Evolutionary conservation across 2,888 invertebrate species (phyloP), one percentile per base, ranked within the genome.

Genomic region (Callinectes sapidus): DNA sequence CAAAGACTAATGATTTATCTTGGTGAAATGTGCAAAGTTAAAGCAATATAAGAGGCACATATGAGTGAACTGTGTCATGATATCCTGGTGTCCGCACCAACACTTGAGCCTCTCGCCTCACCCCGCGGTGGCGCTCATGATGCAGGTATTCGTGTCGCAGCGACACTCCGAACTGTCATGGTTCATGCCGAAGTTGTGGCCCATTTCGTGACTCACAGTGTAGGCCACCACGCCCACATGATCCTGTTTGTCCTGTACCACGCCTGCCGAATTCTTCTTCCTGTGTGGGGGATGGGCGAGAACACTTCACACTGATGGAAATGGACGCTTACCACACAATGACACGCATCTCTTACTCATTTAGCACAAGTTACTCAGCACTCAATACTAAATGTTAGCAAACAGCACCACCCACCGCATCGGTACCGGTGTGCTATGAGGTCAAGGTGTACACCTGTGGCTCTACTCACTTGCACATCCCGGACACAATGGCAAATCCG

Each of bases 101-200:
- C 48, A 48, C 48, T 48, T 23, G 23, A 61, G 23, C 66, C n/a
- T 23, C 23, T n/a, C 32, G 32, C 77, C 93, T 87, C 61, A 94
- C 94, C 91, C 90, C 48, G 89, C 98, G 8, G 98, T 98, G 0
- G 99, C 97, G 3, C 98, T 98, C 99, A 99, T 99, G 94, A 99
- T 99, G 95, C 99, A 99, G 95, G 98, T 97, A 28, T 0, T 6
- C 95, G 98, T 97, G 97, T n/a, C 28, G 32, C 81, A 77, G 13
- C 35, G 39, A 71, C 94, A 94, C 23, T 54, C 85, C 92, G 85
- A 92, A 98, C 98, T 95, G 95, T 99, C 99, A 96, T 99, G 99
- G 95, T 99, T 98, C 98, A 99, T 98, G 91, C 98, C 99, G 95
- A 99, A 99, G 96, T 99, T 99, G 96, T 99, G 99, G 0, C 99